A percentile compares a stretch with the other conserved stretches of the same genome.
phyloP scores from a whole-genome alignment of 2,113 vertebrate genomes.

The Trichomycterus rosablanca region DNA sequence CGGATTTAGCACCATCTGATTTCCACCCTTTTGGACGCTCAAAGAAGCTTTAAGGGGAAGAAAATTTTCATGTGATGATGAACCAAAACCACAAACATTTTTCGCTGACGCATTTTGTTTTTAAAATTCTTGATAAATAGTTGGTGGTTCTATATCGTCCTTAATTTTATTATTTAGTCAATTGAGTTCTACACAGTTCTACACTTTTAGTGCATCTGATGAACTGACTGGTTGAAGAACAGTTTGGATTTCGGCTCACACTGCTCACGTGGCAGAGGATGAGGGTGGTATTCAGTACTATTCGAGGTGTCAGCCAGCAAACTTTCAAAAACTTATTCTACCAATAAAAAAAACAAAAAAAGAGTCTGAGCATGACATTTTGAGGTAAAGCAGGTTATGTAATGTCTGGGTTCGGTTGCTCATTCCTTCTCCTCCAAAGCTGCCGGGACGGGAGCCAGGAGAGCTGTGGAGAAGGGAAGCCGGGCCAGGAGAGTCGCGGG shows the following conservation, averaged over 20 bases:
- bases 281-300: background rate
- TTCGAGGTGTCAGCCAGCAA: constrained; percentile 3
- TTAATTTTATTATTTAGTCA: background rate
- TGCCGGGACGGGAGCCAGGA: constrained; percentile 52
- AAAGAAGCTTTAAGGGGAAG: too few species aligned
- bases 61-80: too few species aligned
- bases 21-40: too few species aligned
- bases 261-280: background rate
- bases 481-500: constrained; percentile 52
- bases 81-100: too few species aligned
- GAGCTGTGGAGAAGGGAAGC: constrained; percentile 49
- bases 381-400: constrained; percentile 46
- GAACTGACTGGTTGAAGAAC: too few species aligned
- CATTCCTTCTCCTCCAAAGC: constrained; percentile 47
- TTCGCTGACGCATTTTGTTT: too few species aligned
- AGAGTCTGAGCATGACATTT: background rate
- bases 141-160: too few species aligned
- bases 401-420: constrained; percentile 49
- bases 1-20: too few species aligned
- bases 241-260: background rate
- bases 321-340: constrained; percentile 20
- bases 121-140: too few species aligned
- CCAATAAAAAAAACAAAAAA: constrained; percentile 26
- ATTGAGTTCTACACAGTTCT: background rate
- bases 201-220: too few species aligned